Base-by-base conservation (phyloP, 2,113 vertebrate genomes). In the Clupea harengus region DNA sequence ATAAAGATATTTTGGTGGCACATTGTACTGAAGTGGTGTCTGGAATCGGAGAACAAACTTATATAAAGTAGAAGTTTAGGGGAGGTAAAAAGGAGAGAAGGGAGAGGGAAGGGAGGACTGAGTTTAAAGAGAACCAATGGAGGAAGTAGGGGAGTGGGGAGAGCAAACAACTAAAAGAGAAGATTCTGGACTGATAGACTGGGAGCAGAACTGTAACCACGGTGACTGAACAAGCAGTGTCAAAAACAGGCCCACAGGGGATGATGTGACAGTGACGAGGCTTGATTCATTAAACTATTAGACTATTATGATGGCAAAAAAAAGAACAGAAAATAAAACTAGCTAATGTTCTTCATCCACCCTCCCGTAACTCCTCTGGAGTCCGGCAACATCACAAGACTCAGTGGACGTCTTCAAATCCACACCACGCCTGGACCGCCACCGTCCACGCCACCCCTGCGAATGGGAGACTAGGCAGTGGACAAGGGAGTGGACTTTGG, bases 391-490 rank as follows among this genome's bases (percentile, higher is more conserved):
- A 10, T 78, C 72, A 78, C 60, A n/a, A 6, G 6, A 11, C 11
- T 9, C 72, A 39, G 72, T 78, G 72, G 72, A 32, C 4, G 32
- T 39, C 28, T 78, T 39, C 32, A 39, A 15, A 39, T 78, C 25
- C 72, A 39, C 72, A 39, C 72, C 39, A 18, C 39, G 39, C 11
- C 32, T 15, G 15, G 13, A 13, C 72, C 39, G 28, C 72, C 17
- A 20, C 72, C 81, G 45, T 45, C 45, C 81, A 83, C 46, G 25
- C 83, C 60, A 49, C 18, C 54, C 88, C 25, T 39, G 46, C 64
- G 28, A 45, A 84, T 5, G 39, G 57, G 7, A 9, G 80, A 82
- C 60, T 17, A n/a, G 64, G 45, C 44, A 87, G 80, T 20, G 82
- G 25, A 9, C 47, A 32, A 9, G 44, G 22, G 5, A 18, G n/a